Evolutionary conservation across 2,888 invertebrate species (phyloP).

Genomic region (Chesias legatella): DNA sequence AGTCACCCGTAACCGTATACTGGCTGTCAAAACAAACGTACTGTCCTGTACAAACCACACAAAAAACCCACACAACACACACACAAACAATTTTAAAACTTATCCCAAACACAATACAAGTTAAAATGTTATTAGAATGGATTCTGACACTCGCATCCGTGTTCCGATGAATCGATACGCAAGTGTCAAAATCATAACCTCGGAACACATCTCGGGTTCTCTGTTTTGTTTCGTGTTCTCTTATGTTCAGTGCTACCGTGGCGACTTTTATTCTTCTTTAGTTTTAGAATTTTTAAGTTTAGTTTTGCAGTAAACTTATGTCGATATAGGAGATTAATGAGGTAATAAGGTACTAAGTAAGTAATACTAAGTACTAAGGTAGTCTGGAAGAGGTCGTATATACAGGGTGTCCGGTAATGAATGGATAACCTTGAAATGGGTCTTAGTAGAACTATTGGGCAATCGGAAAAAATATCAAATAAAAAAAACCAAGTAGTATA

Average conservation of each 20-base stretch:
- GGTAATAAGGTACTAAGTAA: too few species aligned
- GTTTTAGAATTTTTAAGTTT: not conserved
- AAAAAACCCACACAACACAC: constrained; percentile 44
- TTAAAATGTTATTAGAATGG: constrained; percentile 28
- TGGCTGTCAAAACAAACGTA: constrained; percentile 75
- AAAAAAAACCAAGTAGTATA: too few species aligned
- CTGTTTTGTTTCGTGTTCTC: constrained; percentile 10
- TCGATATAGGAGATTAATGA: too few species aligned
- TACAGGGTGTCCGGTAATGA: too few species aligned
- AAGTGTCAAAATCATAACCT: constrained; percentile 60
- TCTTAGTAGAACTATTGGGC: too few species aligned
- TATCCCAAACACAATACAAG: constrained; percentile 35
- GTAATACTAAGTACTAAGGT: too few species aligned
- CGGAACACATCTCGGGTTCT: constrained; percentile 47
- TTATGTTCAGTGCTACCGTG: constrained; percentile 8
- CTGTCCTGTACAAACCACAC: constrained; percentile 44
- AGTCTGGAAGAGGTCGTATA: too few species aligned
- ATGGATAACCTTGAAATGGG: too few species aligned
- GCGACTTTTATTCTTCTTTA: not conserved
- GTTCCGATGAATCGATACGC: constrained; percentile 53
- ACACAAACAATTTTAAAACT: constrained; percentile 32
- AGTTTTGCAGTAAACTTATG: too few species aligned
- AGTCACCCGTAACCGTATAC: constrained; percentile 71
- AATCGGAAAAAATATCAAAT: too few species aligned
- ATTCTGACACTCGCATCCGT: constrained; percentile 38